phyloP scores from a whole-genome alignment of 2,113 vertebrate genomes.

The Cepphus grylle region DNA sequence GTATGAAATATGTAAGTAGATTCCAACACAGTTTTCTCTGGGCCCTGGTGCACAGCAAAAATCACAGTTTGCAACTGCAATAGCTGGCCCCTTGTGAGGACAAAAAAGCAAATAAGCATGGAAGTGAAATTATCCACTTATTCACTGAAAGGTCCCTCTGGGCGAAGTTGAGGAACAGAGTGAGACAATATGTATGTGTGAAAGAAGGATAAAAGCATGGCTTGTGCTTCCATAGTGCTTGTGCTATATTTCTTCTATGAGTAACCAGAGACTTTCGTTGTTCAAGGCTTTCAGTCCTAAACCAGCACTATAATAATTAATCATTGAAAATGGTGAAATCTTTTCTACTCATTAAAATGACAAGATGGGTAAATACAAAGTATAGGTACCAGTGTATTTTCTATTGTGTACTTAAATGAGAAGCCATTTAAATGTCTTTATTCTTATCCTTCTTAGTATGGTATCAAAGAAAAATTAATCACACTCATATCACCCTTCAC shows the following conservation, averaged over 20 bases:
- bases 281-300: background rate
- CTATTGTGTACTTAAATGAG: background rate
- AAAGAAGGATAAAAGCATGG: background rate
- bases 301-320: background rate
- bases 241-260: background rate
- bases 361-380: background rate
- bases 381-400: background rate
- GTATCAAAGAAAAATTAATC: background rate
- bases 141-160: background rate
- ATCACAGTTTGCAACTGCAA: background rate
- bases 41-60: background rate
- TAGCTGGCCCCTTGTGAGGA: background rate
- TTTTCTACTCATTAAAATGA: background rate
- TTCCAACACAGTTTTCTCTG: background rate
- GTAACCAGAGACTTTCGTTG: background rate
- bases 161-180: background rate
- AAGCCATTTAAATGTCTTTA: background rate
- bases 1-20: background rate
- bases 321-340: background rate
- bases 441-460: background rate
- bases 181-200: background rate
- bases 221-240: accelerated
- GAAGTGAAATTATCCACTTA: background rate
- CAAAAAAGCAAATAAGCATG: background rate
- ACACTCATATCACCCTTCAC: background rate